Evolutionary conservation across 2,113 vertebrate species (phyloP).

Genomic region (Nibea albiflora): DNA sequence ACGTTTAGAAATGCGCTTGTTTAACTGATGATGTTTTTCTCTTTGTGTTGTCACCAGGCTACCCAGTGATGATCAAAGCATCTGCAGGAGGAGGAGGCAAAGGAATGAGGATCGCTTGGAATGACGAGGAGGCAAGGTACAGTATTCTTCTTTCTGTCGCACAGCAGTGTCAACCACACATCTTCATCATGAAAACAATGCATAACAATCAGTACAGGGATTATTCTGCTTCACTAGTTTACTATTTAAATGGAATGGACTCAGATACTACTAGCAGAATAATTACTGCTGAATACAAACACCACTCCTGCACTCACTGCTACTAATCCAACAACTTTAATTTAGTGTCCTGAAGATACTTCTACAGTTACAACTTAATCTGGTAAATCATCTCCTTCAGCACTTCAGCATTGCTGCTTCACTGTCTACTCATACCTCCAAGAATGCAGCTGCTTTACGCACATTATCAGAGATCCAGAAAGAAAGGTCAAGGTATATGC

Average conservation of each 20-base stretch:
- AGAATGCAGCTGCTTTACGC: neutral
- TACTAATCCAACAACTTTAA: neutral
- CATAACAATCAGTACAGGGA: neutral
- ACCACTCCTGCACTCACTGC: neutral
- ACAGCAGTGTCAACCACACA: neutral
- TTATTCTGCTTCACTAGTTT: too few species aligned
- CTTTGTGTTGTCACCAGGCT: conserved; percentile 83
- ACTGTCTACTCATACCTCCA: neutral
- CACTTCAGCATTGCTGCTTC: neutral
- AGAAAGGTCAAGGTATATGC: too few species aligned
- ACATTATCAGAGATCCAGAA: too few species aligned
- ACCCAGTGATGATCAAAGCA: conserved; percentile 99
- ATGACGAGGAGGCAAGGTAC: conserved; percentile 96
- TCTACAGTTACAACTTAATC: neutral
- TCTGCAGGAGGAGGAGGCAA: conserved; percentile 99
- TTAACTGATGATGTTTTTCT: neutral
- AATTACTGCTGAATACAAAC: neutral
- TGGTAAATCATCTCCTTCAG: neutral
- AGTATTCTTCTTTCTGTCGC: neutral
- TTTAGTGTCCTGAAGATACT: neutral
- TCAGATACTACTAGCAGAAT: too few species aligned
- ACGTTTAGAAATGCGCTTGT: neutral
- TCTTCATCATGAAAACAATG: neutral
- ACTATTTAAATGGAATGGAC: too few species aligned
- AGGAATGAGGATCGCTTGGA: conserved; percentile 99